A percentile compares a stretch with the other conserved stretches of the same genome.
These are phyloP conservation scores for Blastobasis lacticolella DNA, from an alignment of 2,888 invertebrate species.

Conservation along the genomic window DNA sequence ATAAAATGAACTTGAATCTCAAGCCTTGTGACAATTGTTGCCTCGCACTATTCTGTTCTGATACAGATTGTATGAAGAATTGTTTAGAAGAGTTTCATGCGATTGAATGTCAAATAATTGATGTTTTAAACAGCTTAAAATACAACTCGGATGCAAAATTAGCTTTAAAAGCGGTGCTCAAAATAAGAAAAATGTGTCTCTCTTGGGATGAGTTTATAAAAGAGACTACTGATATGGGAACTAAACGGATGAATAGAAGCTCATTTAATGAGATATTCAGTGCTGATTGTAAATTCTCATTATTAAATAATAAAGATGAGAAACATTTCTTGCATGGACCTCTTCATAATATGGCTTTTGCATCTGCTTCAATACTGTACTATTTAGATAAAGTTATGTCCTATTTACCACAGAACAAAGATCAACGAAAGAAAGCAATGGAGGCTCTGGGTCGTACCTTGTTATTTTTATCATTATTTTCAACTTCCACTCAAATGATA, in stretches of 20 bases:
- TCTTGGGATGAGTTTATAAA: conserved; percentile 18
- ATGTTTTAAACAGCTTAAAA: conserved; percentile 2
- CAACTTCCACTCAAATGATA: conserved; percentile 1
- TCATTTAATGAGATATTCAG: conserved; percentile 17
- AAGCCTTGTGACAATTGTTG: conserved; percentile 24
- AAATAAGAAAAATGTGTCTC: too few species aligned
- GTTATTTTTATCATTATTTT: conserved; percentile 14
- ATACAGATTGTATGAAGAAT: conserved; percentile 16
- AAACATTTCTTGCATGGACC: conserved; percentile 17
- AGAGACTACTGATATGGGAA: conserved; percentile 14
- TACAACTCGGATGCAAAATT: conserved; percentile 2
- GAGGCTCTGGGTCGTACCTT: too few species aligned
- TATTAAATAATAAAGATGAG: conserved; percentile 16
- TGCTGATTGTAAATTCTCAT: conserved; percentile 12
- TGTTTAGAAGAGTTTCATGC: conserved; percentile 19
- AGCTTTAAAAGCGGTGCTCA: conserved; percentile 19
- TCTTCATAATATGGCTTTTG: conserved; percentile 17
- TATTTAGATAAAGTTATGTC: conserved; percentile 12
- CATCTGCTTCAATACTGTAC: conserved; percentile 16
- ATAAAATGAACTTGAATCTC: conserved; percentile 19
- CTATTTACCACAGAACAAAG: too few species aligned
- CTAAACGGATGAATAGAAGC: conserved; percentile 12
- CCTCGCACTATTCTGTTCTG: conserved; percentile 20
- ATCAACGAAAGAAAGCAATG: too few species aligned
- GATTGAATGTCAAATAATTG: conserved; percentile 22